These are phyloP conservation scores for Harmothoe impar DNA, from an alignment of 2,888 invertebrate genomes.

Conservation along the genomic window DNA sequence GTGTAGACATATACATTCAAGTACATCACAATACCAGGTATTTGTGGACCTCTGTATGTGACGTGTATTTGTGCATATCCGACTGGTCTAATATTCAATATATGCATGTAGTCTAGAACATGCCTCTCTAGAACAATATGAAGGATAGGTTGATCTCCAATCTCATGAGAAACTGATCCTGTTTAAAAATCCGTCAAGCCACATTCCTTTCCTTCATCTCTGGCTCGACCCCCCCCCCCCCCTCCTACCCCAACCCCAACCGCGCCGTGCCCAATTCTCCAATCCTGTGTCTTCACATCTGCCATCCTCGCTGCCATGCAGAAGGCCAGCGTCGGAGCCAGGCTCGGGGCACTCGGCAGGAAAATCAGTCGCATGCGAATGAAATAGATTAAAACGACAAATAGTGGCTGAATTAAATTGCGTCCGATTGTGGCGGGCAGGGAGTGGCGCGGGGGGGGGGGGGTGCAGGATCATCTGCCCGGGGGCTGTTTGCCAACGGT, in stretches of 20 bases:
- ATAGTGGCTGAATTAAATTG: constrained; percentile 31
- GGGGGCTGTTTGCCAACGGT: not conserved
- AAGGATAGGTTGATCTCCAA: too few relatives aligned
- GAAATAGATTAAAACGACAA: constrained; percentile 52
- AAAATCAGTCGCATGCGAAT: constrained; percentile 48
- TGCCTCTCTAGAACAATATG: too few relatives aligned
- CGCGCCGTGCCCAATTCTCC: too few relatives aligned
- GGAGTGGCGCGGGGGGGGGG: not conserved
- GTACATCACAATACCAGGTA: too few relatives aligned
- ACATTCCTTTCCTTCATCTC: not conserved
- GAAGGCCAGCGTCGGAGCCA: constrained; percentile 5
- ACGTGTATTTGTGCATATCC: too few relatives aligned
- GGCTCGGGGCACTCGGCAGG: constrained; percentile 5
- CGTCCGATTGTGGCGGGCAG: not conserved
- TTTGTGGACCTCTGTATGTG: too few relatives aligned
- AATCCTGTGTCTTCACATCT: not conserved
- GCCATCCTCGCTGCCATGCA: not conserved
- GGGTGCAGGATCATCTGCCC: not conserved
- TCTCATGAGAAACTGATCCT: too few relatives aligned
- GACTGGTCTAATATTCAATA: too few relatives aligned
- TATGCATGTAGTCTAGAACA: too few relatives aligned
- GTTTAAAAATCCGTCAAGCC: too few relatives aligned
- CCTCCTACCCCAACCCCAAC: not conserved
- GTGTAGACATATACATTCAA: too few relatives aligned
- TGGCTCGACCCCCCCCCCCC: not conserved